Base-by-base conservation (phyloP, 2,797 vertebrate species). In the Austrolebias charrua region DNA sequence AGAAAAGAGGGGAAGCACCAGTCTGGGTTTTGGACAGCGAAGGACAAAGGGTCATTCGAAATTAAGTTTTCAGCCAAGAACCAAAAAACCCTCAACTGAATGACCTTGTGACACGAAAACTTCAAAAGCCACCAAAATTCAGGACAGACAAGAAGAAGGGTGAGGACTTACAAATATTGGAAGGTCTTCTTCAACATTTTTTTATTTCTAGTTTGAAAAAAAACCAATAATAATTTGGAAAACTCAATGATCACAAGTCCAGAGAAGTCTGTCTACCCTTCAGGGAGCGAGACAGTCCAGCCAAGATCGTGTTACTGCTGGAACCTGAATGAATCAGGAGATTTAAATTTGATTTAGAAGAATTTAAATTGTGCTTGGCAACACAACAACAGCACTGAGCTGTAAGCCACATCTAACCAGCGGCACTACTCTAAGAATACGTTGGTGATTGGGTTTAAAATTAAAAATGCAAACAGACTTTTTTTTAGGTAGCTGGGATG, bases 1-100 rank as follows among this genome's bases (percentile, higher is more conserved):
- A 60, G 49, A 45, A 56, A 60, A 63, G 53, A 60, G 43, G 43
- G 45, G 52, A 55, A 61, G 55, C 47, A 63, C 14, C n/a, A 61
- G 49, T 60, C 54, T 38, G 58, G 33, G 53, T 42, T 54, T 59
- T 55, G 60, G 48, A 60, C 59, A 51, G 2, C 5, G 40, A 60
- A 46, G 51, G 40, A 48, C 63, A 76, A 52, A 61, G 5, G n/a
- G 62, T 46, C 44, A 13, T 57, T 40, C 63, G 13, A 31, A 50
- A 16, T 45, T 40, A 56, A 1, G 40, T 43, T 56, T 42, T 12
- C 40, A 53, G 49, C 18, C 35, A 28, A 63, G 56, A 61, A 58
- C 6, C 4, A 35, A 35, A 35, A 35, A 35, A 35, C 8, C 61
- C 33, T 28, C 31, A 24, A 29, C 49, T 11, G 6, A 58, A 48